A percentile compares a stretch with the other conserved stretches of the same genome.
Evolutionary conservation across 2,888 invertebrate genomes (phyloP).

Genomic region (Cheilosia soror): DNA sequence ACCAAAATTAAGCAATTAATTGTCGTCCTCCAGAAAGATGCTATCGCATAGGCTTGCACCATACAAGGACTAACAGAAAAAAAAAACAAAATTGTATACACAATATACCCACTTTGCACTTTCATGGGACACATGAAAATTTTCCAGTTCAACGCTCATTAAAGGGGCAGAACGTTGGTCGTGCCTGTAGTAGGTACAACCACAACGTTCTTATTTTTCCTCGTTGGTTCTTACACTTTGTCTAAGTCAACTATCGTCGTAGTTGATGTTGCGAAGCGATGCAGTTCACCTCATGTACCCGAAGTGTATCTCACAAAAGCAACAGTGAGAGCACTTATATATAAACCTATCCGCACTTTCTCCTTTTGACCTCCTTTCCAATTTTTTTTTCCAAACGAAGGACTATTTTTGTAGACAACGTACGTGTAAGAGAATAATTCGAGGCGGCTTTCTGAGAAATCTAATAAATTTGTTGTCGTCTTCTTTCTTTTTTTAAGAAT

Average conservation of each 20-base stretch:
- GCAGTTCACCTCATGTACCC: slow-evolving; percentile 15
- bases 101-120: background rate
- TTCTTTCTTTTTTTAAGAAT: slow-evolving; percentile 43
- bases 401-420: slow-evolving; percentile 1
- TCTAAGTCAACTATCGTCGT: slow-evolving; percentile 24
- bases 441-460: slow-evolving; percentile 22
- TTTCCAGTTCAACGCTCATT: slow-evolving; percentile 49
- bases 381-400: background rate
- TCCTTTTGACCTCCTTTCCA: slow-evolving; percentile 13
- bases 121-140: slow-evolving; percentile 16
- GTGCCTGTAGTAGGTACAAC: background rate
- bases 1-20: slow-evolving; percentile 18
- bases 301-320: slow-evolving; percentile 3
- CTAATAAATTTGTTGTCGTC: slow-evolving; percentile 46
- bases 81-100: background rate
- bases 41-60: slow-evolving; percentile 6
- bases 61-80: background rate
- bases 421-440: slow-evolving; percentile 12
- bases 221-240: background rate
- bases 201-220: background rate
- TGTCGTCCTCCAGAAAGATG: background rate
- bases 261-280: slow-evolving; percentile 12
- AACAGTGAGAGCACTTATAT: slow-evolving; percentile 15
- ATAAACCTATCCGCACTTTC: slow-evolving; percentile 31
- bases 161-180: slow-evolving; percentile 22